Conservation (phyloP, 2,797 vertebrate species). For the Columba guinea region DNA sequence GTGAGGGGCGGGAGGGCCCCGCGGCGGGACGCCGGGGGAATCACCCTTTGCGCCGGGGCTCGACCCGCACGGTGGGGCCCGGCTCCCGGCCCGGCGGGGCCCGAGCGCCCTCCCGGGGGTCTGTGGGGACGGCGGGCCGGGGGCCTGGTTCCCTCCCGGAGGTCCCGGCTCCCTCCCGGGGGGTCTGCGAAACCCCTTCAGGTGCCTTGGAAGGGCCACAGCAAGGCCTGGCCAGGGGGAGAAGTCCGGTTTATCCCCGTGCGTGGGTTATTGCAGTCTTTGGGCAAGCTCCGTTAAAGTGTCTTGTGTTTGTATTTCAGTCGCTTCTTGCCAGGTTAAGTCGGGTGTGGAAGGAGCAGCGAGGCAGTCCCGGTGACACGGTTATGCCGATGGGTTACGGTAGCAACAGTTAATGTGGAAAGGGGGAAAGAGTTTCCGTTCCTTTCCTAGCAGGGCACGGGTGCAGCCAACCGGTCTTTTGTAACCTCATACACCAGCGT, state of each 20-base stretch:
- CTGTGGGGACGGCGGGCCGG: neutral
- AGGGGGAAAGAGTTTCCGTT: neutral
- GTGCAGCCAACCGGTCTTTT: neutral
- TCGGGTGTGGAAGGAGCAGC: neutral
- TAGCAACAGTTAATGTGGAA: neutral
- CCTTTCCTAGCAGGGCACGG: neutral
- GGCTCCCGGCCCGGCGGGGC: neutral
- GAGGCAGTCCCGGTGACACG: neutral
- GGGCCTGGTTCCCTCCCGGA: neutral
- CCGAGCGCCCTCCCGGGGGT: neutral
- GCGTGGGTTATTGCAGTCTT: accelerated
- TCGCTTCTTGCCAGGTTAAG: accelerated
- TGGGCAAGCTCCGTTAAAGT: neutral
- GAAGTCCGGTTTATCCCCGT: neutral
- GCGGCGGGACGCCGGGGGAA: neutral
- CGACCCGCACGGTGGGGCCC: too few species aligned
- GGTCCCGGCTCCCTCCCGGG: neutral
- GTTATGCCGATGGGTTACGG: accelerated
- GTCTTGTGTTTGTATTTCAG: neutral
- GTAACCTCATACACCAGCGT: neutral
- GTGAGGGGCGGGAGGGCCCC: neutral
- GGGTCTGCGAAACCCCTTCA: neutral
- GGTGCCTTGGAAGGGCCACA: neutral
- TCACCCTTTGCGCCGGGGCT: neutral
- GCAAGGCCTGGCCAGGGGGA: neutral